Evolutionary conservation across 1,140 invertebrate genomes (phyloP).

Genomic region (Hylyphantes graminicola): DNA sequence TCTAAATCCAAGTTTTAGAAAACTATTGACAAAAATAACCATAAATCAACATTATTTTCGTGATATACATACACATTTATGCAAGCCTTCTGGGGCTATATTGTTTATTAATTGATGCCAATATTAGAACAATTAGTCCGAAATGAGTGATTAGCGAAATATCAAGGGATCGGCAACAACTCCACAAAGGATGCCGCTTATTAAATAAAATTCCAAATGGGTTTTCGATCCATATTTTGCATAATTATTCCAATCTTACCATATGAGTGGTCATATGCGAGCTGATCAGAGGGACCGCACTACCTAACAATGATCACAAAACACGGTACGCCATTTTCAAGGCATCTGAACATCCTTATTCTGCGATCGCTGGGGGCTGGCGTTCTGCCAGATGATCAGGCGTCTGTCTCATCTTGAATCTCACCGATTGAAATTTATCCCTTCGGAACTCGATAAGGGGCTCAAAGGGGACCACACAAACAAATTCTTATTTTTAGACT

Average conservation of each 20-base stretch:
- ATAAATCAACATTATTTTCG: neutral
- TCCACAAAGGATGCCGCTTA: neutral
- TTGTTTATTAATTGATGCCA: slow-evolving; percentile 58
- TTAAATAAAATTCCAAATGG: neutral
- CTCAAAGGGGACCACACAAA: neutral
- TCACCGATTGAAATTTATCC: slow-evolving; percentile 23
- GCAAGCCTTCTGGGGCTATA: slow-evolving; percentile 3
- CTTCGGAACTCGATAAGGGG: neutral
- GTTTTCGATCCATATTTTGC: neutral
- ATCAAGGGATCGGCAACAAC: neutral
- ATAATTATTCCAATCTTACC: slow-evolving; percentile 19
- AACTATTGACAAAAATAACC: neutral
- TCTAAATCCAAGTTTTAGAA: neutral
- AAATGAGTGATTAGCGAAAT: slow-evolving; percentile 55
- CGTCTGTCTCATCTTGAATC: slow-evolving; percentile 56
- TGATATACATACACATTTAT: neutral
- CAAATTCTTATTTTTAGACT: slow-evolving; percentile 11
- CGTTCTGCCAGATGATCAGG: slow-evolving; percentile 56
- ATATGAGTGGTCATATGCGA: slow-evolving; percentile 13
- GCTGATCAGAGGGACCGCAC: slow-evolving; percentile 48
- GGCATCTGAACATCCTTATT: slow-evolving; percentile 60
- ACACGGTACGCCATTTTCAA: slow-evolving; percentile 58
- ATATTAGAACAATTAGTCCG: slow-evolving; percentile 57
- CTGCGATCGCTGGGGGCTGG: slow-evolving; percentile 48
- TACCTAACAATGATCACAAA: slow-evolving; percentile 57